Evolutionary conservation across 53 echinoderm and acorn worm species (phyloP).

Genomic region (Paracentrotus lividus): DNA sequence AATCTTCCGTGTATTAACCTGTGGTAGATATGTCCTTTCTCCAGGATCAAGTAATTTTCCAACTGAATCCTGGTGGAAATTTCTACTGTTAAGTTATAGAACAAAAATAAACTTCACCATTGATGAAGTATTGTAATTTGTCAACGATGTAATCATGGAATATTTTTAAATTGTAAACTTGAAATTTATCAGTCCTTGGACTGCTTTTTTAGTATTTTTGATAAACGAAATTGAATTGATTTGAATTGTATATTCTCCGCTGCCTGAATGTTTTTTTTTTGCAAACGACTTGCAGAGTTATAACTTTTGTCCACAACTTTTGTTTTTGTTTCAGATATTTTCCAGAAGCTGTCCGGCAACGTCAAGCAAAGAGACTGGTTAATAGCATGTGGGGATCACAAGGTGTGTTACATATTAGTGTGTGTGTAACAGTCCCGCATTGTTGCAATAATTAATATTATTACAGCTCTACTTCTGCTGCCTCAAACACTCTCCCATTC

Average conservation of each 20-base stretch:
- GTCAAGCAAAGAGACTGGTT: constrained; percentile 90
- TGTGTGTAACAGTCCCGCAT: no score
- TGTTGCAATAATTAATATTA: no score
- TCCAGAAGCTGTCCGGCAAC: constrained; percentile 89
- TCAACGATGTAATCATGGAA: background rate
- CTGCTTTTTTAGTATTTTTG: no score
- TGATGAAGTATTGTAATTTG: background rate
- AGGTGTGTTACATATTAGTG: constrained; percentile 80
- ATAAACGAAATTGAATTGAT: no score
- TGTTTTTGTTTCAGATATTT: constrained; percentile 93
- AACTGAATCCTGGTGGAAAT: background rate
- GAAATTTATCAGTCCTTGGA: no score
- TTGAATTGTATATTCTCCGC: no score
- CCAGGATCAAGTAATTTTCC: background rate
- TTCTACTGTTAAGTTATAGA: no score
- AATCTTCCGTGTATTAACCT: background rate
- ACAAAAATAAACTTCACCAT: no score
- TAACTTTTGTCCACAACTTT: background rate
- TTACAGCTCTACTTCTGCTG: no score
- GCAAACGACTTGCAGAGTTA: background rate
- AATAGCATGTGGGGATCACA: constrained; percentile 93
- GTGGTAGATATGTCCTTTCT: background rate
- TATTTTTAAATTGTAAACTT: no score
- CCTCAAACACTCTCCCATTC: no score
- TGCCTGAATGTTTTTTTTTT: background rate